Evolutionary conservation across 2,888 invertebrate genomes (phyloP), one percentile per base, ranked within the genome.

Genomic region (Abrostola triplasia): DNA sequence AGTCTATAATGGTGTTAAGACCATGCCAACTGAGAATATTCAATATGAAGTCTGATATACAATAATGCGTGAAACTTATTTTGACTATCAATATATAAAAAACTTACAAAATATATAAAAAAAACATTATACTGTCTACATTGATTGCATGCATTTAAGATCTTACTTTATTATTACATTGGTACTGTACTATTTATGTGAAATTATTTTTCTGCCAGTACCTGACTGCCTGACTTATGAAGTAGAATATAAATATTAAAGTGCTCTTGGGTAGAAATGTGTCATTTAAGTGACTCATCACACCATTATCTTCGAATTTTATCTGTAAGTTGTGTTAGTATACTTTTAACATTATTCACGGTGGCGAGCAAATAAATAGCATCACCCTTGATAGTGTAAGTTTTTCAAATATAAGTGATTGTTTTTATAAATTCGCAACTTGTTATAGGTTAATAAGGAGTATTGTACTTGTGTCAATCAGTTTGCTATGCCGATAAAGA

Each of bases 261-360:
- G 66, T 61, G 67, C 67, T 63, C 67, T 77, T 71, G 67, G 66
- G 56, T 57, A 57, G 36, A 59, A 59, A 56, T 60, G 44, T 56
- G 52, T 53, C 52, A 66, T 48, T 64, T 48, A 52, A 67, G 42
- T 60, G 50, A 62, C 63, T 53, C 68, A 47, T 74, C 52, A 63
- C 60, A 71, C 64, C 66, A 65, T 62, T 63, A 61, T 64, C 53
- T 73, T 65, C 24, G 58, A 54, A 56, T 51, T 61, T 68, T 63
- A 69, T 67, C 35, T 67, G 42, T 78, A 78, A 76, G 72, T 74
- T 79, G 61, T 76, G 67, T 72, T 77, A 76, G 64, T 69, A 65
- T 76, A 70, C 51, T 61, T 49, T 62, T 66, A 44, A 59, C 52
- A 60, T 59, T 65, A 59, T 62, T 47, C 48, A 58, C 65, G 76